Evolutionary conservation across 1,140 invertebrate species (phyloP).

Genomic region (Phthorimaea operculella): DNA sequence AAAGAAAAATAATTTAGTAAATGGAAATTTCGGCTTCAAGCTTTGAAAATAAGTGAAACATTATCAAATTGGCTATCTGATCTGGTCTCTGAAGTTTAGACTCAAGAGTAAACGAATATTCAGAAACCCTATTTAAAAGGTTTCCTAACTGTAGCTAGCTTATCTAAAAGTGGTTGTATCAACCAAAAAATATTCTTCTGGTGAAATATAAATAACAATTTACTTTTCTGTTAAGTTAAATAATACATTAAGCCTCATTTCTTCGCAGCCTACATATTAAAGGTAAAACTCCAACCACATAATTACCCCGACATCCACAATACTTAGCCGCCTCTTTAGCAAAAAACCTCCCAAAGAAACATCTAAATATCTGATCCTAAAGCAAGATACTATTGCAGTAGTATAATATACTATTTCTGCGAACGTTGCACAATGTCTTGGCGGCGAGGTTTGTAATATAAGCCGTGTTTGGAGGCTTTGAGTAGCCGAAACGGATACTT

Average conservation of each 20-base stretch:
- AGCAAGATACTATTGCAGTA: neutral
- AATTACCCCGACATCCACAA: neutral
- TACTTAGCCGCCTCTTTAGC: neutral
- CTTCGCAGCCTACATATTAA: neutral
- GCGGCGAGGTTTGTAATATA: neutral
- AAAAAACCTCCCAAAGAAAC: neutral
- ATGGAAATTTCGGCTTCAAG: too few species aligned
- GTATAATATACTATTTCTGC: neutral
- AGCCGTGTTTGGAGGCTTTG: neutral
- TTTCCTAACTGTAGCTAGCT: too few species aligned
- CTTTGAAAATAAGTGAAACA: too few species aligned
- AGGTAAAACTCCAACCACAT: neutral
- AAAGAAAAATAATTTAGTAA: too few species aligned
- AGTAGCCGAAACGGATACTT: neutral
- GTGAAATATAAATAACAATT: too few species aligned
- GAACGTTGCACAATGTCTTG: neutral
- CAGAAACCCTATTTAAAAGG: too few species aligned
- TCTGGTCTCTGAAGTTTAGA: too few species aligned
- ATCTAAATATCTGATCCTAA: conserved; percentile 1
- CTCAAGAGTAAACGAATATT: too few species aligned
- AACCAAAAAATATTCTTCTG: too few species aligned
- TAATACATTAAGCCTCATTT: neutral
- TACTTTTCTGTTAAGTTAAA: neutral
- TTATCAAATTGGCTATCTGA: too few species aligned
- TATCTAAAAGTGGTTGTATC: too few species aligned